Evolutionary conservation across 2,888 invertebrate species (phyloP).

Genomic region (Hedya salicella): DNA sequence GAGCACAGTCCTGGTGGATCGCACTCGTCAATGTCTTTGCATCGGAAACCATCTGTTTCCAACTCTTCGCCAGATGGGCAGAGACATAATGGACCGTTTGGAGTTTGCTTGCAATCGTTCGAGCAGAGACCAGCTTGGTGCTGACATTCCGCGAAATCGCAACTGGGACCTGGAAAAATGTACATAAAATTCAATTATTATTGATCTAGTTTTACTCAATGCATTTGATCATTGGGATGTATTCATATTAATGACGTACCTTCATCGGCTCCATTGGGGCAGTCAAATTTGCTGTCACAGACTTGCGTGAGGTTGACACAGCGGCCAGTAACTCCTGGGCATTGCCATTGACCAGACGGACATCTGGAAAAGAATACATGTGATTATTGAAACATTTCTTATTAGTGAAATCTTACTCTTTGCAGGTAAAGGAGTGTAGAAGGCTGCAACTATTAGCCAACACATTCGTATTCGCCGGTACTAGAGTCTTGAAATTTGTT

Average conservation of each 20-base stretch:
- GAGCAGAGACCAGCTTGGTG: constrained; percentile 92
- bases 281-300: constrained; percentile 94
- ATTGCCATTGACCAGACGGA: constrained; percentile 92
- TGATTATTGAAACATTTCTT: no score
- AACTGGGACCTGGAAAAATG: constrained; percentile 85
- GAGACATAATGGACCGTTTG: constrained; percentile 93
- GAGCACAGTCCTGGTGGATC: constrained; percentile 95
- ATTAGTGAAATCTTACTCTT: no score
- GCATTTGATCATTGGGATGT: no score
- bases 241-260: constrained; percentile 75
- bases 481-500: no score
- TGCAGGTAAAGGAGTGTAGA: no score
- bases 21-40: constrained; percentile 95
- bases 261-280: constrained; percentile 97
- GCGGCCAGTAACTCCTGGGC: constrained; percentile 91
- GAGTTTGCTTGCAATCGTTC: constrained; percentile 94
- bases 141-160: constrained; percentile 92
- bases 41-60: constrained; percentile 87
- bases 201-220: no score
- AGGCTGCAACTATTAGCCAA: no score
- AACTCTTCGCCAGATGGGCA: constrained; percentile 96
- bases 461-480: no score
- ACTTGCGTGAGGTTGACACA: constrained; percentile 95
- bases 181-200: not conserved
- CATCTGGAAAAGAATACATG: constrained; percentile 78